A percentile compares a stretch with the other conserved stretches of the same genome.
These are phyloP conservation scores for Pseudochromis fuscus DNA, from an alignment of 2,797 vertebrate species.

Conservation along the genomic window DNA sequence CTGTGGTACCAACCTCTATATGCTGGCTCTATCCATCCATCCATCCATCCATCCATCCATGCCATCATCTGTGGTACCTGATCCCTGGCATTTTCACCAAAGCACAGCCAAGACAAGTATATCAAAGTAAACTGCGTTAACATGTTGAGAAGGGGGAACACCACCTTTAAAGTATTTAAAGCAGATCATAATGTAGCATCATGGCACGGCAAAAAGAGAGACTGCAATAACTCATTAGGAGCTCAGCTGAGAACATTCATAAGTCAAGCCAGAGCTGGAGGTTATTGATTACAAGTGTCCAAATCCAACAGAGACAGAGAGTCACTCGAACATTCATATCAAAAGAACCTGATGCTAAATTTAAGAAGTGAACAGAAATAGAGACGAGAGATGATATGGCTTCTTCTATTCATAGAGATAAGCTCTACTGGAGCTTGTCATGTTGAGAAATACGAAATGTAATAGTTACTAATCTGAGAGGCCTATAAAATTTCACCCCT, in stretches of 20 bases:
- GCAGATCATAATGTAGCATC: conserved; percentile 19
- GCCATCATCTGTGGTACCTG: too few relatives aligned
- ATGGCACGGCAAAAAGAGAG: conserved; percentile 8
- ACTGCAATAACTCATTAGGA: conserved; percentile 47
- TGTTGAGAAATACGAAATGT: conserved; percentile 66
- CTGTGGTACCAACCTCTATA: too few relatives aligned
- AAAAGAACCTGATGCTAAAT: conserved; percentile 67
- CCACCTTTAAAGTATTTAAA: conserved; percentile 28
- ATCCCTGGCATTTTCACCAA: too few relatives aligned
- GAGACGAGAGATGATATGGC: conserved; percentile 69
- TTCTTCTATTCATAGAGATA: conserved; percentile 74
- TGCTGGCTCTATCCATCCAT: too few relatives aligned
- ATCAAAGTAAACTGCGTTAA: too few relatives aligned
- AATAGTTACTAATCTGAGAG: conserved; percentile 67
- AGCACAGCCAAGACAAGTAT: too few relatives aligned
- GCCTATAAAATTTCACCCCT: conserved; percentile 47
- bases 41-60: too few relatives aligned
- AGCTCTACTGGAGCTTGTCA: conserved; percentile 57
- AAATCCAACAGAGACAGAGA: conserved; percentile 51
- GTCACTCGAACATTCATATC: conserved; percentile 53
- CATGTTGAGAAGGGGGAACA: too few relatives aligned
- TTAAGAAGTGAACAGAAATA: conserved; percentile 74
- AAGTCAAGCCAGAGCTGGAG: conserved; percentile 41
- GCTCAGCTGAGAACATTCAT: conserved; percentile 42
- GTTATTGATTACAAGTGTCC: conserved; percentile 71